Base-by-base conservation (phyloP, 1,140 invertebrate species). In the Philopotamus ludificatus region DNA sequence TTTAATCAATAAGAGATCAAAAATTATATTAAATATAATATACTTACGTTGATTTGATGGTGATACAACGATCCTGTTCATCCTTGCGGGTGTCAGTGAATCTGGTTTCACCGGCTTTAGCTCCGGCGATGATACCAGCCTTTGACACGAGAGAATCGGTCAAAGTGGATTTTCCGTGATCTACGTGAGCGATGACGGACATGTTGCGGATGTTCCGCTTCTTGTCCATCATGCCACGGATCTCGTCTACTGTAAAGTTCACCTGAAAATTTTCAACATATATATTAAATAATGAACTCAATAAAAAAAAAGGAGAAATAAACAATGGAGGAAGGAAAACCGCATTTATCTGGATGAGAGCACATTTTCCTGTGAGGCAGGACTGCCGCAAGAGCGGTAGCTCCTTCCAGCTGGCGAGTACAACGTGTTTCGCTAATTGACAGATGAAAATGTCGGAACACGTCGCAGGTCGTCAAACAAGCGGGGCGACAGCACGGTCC, bases 151-250 rank as follows among this genome's bases (percentile, higher is more conserved):
- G 86, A 54, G 98, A 99, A 83, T 99, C 98, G 45, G 98, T 99
- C 78, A 99, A 79, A 51, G 98, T 99, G 71, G 97, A 99, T 82
- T 99, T 99, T 77, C 98, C 98, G 80, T 99, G 98, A 86, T 99
- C 98, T 66, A 99, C 98, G 82, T 99, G 98, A 73, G 98, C 98
- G 82, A 99, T 99, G 80, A 99, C 98, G 77, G 97, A 99, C 97
- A 99, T 99, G 84, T 99, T 99, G 79, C 98, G 89, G 82, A 99
- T 99, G 77, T 99, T 99, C 83, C 85, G 86, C 86, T 99, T 99
- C 79, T 95, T 95, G 91, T 99, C 96, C 97, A 99, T 99, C 89
- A 99, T 94, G 77, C 74, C 83, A 86, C 97, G 93, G 85, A 99
- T 99, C 86, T 99, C 95, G 85, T 99, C 97, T 85, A 99, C 93